Evolutionary conservation across 2,797 vertebrate species (phyloP), one percentile per base, ranked within the genome.

Genomic region (Aphelocoma californica): DNA sequence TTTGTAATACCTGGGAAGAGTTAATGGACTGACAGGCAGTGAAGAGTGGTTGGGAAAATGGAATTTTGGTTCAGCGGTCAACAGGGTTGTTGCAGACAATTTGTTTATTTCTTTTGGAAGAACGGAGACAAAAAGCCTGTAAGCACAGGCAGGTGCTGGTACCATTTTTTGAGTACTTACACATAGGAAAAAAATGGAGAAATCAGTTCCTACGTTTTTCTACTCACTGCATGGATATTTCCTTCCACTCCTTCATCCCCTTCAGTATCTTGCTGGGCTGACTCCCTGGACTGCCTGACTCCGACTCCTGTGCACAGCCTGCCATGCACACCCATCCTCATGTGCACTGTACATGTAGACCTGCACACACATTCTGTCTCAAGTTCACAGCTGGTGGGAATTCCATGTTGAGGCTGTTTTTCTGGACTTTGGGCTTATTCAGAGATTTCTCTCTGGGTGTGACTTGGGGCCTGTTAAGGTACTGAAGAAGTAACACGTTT

Each of bases 271-370:
- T 48, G 3, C 60, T 53, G 57, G 62, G 20, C 14, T 74, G 32
- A 23, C 44, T 74, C 32, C 3, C 28, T 57, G 47, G 24, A 18
- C 38, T 77, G 26, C 47, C 47, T 48, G 24, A 3, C 10, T 62
- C 7, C 14, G 31, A 5, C 20, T 67, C 25, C 50, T 56, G 23
- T 10, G 12, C 32, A 9, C 58, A 60, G 44, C 31, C 4, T 34
- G 17, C 29, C 21, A 10, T 38, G 21, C 18, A 3, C 48, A 66
- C 26, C 48, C 31, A 9, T n/a, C 42, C 51, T 38, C 0, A 0
- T 4, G 21, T 17, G n/a, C 20, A 4, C 40, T 14, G 12, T 34
- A 6, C 19, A 24, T 14, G 10, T 10, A 16, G 2, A 2, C 14
- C 44, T 10, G 18, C 36, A 45, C 2, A 3, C 29, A 23, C 26